A percentile compares a stretch with the other conserved stretches of the same genome.
Conservation (phyloP, 2,113 vertebrate genomes). For the Syngnathus typhle region DNA sequence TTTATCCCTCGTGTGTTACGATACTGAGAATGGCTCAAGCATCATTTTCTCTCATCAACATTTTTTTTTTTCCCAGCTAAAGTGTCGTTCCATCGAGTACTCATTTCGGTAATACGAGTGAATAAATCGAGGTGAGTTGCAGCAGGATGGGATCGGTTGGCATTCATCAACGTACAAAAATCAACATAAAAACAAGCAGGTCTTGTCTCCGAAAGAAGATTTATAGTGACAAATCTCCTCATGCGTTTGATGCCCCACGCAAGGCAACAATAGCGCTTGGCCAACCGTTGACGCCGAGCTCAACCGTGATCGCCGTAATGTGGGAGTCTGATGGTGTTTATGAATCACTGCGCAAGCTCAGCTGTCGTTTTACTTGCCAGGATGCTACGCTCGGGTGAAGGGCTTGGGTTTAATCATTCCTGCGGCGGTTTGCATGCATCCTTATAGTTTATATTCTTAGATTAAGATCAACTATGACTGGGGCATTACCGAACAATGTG, state of each 20-base stretch:
- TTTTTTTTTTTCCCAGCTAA: background rate
- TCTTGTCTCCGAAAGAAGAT: conserved; percentile 7
- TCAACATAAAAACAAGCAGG: conserved; percentile 1
- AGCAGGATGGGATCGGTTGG: background rate
- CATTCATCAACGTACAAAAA: conserved; percentile 2
- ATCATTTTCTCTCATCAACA: background rate
- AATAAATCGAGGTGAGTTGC: background rate
- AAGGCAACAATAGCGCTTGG: background rate
- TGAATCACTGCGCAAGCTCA: conserved; percentile 1
- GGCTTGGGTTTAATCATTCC: background rate
- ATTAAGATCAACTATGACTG: background rate
- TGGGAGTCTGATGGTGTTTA: conserved; percentile 4
- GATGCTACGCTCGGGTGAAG: conserved; percentile 1
- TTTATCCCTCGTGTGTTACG: background rate
- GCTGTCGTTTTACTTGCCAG: background rate
- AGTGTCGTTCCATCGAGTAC: background rate
- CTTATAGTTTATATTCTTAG: background rate
- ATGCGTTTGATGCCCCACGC: background rate
- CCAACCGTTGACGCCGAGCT: background rate
- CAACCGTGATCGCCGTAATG: conserved; percentile 1
- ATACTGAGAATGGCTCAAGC: background rate
- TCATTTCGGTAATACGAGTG: background rate
- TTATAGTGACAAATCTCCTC: background rate
- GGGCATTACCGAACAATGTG: background rate
- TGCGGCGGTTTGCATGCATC: background rate